phyloP scores from a whole-genome alignment of 2,113 vertebrate genomes.

The Elaphurus davidianus region DNA sequence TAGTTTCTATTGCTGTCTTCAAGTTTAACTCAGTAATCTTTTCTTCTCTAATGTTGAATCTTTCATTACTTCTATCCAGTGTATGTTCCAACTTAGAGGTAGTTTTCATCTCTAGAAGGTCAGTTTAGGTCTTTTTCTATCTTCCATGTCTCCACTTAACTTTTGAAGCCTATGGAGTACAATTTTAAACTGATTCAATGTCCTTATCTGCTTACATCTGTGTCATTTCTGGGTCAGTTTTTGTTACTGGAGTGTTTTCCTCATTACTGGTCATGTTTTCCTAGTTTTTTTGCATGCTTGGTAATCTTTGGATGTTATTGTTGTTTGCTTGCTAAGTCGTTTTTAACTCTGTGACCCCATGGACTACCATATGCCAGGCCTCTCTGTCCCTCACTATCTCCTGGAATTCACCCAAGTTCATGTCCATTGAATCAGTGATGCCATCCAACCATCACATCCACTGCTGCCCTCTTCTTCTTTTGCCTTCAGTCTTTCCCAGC shows the following conservation, averaged over 20 bases:
- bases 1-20: neutral
- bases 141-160: neutral
- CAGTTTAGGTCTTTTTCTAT: neutral
- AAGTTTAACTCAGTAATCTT: neutral
- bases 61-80: neutral
- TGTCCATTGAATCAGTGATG: neutral
- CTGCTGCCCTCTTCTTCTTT: neutral
- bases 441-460: neutral
- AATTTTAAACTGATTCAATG: neutral
- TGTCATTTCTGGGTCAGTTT: neutral
- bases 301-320: neutral
- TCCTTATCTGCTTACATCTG: neutral
- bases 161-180: neutral
- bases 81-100: neutral
- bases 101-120: neutral
- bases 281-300: neutral
- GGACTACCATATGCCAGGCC: neutral
- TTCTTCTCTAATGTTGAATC: neutral
- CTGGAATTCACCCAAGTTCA: neutral
- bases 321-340: neutral
- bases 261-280: neutral
- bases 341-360: neutral
- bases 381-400: neutral
- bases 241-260: neutral
- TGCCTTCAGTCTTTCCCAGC: neutral